Percentiles rank a stretch among this genome's conserved stretches.
phyloP scores from a whole-genome alignment of 2,797 vertebrate species.

The Presbytis comata region DNA sequence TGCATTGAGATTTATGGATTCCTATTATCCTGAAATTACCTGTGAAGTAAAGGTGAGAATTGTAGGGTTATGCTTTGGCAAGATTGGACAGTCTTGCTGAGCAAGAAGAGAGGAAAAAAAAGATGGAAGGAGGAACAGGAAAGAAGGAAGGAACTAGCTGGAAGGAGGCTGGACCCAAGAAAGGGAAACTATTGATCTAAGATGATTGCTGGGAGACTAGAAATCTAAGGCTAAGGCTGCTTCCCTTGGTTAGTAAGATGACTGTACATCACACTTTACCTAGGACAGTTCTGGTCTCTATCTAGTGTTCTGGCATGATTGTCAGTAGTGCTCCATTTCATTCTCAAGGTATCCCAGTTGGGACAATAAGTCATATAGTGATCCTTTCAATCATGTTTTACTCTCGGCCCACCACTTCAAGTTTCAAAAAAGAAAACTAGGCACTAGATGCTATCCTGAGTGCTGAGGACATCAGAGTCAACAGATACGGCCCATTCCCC shows the following conservation, averaged over 20 bases:
- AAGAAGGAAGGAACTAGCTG: background rate
- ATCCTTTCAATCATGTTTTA: background rate
- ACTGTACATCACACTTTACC: background rate
- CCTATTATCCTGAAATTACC: slow-evolving; percentile 7
- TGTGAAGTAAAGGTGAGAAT: background rate
- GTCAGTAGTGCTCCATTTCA: background rate
- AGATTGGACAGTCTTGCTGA: background rate
- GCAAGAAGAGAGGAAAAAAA: background rate
- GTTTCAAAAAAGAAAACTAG: background rate
- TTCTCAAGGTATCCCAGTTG: background rate
- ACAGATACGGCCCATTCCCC: background rate
- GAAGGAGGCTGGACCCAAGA: background rate
- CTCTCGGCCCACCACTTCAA: background rate
- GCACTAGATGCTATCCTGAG: background rate
- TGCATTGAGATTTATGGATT: background rate
- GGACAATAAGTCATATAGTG: background rate
- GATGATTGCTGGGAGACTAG: background rate
- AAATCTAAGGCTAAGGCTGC: background rate
- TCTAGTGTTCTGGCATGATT: background rate
- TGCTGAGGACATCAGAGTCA: background rate
- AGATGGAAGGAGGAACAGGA: background rate
- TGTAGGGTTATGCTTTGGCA: background rate
- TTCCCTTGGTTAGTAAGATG: background rate
- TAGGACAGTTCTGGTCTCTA: background rate
- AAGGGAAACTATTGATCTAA: background rate